Evolutionary conservation across 2,888 invertebrate species (phyloP), one percentile per base, ranked within the genome.

Genomic region (Deroplatys truncata): DNA sequence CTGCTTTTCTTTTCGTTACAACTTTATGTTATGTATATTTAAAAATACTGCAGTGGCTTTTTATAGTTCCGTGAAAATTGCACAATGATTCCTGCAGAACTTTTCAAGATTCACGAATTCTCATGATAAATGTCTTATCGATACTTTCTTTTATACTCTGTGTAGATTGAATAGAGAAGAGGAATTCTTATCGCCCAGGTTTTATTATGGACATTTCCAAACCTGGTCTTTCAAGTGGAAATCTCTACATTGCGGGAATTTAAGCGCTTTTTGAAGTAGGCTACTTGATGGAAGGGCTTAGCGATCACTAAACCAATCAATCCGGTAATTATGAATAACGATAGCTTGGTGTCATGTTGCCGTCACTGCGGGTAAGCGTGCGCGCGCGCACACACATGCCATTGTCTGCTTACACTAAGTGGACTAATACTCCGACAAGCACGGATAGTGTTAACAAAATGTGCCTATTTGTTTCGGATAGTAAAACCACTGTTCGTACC

Each of bases 261-360:
- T 87, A 88, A 88, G 87, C 89, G 89, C 87, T 87, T 82, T 84
- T 88, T 88, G 84, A 89, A 89, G 89, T 89, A 88, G 89, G 35
- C 43, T 85, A 89, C 43, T 86, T 89, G 89, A 89, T 86, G 89
- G 89, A 82, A 84, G 89, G 89, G 90, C 82, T 89, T 90, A 87
- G 88, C 87, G 88, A 89, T 89, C 90, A 89, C 88, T 87, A 89
- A 90, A 89, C 88, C 89, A 90, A 90, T 90, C 90, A 90, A 90
- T 90, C 88, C 88, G 84, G 90, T 90, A 90, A 90, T 90, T 90
- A 88, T 89, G 90, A 90, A 86, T 90, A 89, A 90, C 89, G 90
- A 90, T 89, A 84, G 43, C 84, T 20, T 83, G 85, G 86, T 86
- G 89, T 89, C 89, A 89, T 86, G 89, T 89, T 89, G 28, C 89